Base-by-base conservation (phyloP, 2,888 invertebrate species). In the Ferdinandea cuprea region DNA sequence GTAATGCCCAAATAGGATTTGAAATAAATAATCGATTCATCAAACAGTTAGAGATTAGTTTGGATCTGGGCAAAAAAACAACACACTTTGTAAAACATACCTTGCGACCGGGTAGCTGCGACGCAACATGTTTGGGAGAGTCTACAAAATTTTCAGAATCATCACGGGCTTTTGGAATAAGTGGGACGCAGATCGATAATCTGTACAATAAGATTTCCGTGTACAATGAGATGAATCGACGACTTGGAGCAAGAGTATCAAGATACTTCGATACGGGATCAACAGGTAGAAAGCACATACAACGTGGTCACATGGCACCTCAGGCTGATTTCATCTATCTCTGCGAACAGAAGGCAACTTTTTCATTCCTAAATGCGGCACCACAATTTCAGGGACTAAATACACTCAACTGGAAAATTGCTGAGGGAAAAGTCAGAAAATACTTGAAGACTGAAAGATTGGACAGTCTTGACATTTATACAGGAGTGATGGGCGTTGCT, bases 371-470 rank as follows among this genome's bases (percentile, higher is more conserved):
- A n/a, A 93, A 93, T 86, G 91, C 89, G 0, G 92, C 92, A 0
- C 93, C 93, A 0, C 92, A 93, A 76, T 93, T 92, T 92, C 91
- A 92, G 84, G 90, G 89, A 0, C 92, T 93, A 85, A 94, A 94
- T 86, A 92, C 89, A 0, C 92, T 92, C 9, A 93, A 93, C 86
- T 94, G 94, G 93, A 89, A 91, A 6, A 81, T 86, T 0, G 88
- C 92, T 8, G 93, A 93, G 88, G 85, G 85, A 0, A 89, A 89
- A 52, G 89, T 92, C 0, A 88, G 93, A 37, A 86, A 87, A 2
- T 92, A 91, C 81, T 92, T 92, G 0, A 86, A 86, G 1, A 86
- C 87, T 25, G 6, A 4, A 88, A 90, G 19, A 86, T 87, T 15
- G 28, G 8, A 8, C 7, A 40, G 1, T 6, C n/a, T 42, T 9